These are phyloP conservation scores for Hirudinaria manillensis DNA, from an alignment of 2,888 invertebrate species.

Conservation along the genomic window DNA sequence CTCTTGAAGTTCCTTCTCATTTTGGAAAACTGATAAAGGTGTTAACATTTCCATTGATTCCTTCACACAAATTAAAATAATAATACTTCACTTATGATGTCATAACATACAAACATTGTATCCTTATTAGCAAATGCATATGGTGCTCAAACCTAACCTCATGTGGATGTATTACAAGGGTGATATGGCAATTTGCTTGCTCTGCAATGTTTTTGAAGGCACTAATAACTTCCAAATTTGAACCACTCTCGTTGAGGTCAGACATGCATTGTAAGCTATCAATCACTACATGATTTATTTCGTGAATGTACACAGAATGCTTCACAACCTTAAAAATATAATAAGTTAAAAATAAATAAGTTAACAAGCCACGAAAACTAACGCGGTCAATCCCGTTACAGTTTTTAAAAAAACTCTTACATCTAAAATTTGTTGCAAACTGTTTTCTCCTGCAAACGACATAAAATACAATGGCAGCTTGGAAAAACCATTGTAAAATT, in stretches of 20 bases:
- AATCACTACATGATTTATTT: slow-evolving; percentile 88
- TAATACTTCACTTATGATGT: too few species aligned
- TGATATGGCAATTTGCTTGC: slow-evolving; percentile 84
- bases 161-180: slow-evolving; percentile 91
- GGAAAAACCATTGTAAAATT: slow-evolving; percentile 76
- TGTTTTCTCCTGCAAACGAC: slow-evolving; percentile 89
- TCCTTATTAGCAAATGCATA: too few species aligned
- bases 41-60: too few species aligned
- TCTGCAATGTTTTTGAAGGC: slow-evolving; percentile 88
- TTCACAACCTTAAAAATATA: slow-evolving; percentile 77
- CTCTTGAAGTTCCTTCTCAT: too few species aligned
- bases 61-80: too few species aligned
- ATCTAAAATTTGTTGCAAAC: slow-evolving; percentile 80
- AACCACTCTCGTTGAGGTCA: slow-evolving; percentile 60
- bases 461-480: slow-evolving; percentile 83
- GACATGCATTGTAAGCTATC: slow-evolving; percentile 99
- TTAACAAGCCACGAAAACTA: too few species aligned
- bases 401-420: slow-evolving; percentile 59
- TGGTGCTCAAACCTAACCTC: too few species aligned
- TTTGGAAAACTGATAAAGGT: too few species aligned
- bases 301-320: slow-evolving; percentile 85
- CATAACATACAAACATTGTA: too few species aligned
- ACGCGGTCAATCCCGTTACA: too few species aligned
- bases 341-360: too few species aligned
- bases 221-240: slow-evolving; percentile 80